phyloP scores from a whole-genome alignment of 2,888 invertebrate genomes.

The Bellardia bayeri region DNA sequence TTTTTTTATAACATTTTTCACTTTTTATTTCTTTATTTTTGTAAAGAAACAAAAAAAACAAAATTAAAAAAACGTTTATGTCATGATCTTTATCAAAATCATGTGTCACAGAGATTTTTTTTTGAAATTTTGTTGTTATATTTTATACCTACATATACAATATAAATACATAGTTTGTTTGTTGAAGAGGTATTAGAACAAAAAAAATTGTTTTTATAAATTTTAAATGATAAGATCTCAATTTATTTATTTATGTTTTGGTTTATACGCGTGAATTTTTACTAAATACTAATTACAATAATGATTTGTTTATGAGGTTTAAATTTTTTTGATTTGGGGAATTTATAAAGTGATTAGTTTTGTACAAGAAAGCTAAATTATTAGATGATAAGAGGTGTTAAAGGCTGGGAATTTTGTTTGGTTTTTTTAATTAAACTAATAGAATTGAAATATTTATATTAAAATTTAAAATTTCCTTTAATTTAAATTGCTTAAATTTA shows the following conservation, averaged over 20 bases:
- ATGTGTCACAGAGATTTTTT: slow-evolving; percentile 21
- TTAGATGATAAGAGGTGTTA: no score
- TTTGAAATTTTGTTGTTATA: not conserved
- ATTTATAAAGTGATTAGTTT: no score
- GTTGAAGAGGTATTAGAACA: not conserved
- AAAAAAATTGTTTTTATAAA: not conserved
- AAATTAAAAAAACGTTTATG: not conserved
- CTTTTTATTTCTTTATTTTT: not conserved
- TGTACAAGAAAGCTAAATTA: no score
- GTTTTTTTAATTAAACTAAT: no score
- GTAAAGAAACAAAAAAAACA: not conserved
- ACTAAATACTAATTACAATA: no score
- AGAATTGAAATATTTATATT: no score
- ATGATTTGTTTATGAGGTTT: no score
- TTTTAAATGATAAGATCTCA: slow-evolving; percentile 3
- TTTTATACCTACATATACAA: not conserved
- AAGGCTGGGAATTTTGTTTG: no score
- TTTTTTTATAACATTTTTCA: not conserved
- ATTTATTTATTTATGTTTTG: not conserved
- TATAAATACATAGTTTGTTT: not conserved
- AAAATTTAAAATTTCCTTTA: no score
- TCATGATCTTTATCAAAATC: slow-evolving; percentile 26
- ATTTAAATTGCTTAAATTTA: no score
- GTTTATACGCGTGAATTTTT: not conserved
- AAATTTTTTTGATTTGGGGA: no score